Evolutionary conservation across 2,888 invertebrate genomes (phyloP).

Genomic region (Anorthoa munda): DNA sequence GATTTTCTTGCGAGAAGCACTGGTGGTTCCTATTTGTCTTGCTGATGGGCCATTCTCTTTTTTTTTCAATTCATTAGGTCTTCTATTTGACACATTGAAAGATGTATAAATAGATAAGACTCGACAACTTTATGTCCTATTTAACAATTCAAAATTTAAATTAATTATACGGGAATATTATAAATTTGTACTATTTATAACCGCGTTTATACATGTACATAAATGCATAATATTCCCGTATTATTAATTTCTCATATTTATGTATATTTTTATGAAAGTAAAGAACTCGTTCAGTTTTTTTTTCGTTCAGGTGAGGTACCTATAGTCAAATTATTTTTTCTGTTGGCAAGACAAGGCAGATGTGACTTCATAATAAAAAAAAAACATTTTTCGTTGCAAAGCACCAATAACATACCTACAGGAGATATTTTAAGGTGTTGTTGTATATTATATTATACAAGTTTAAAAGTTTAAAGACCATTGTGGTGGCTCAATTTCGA

Average conservation of each 20-base stretch:
- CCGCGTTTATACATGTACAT: neutral
- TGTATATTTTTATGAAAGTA: neutral
- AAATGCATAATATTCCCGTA: too few relatives aligned
- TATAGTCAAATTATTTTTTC: neutral
- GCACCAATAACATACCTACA: slow-evolving; percentile 66
- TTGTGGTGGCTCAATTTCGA: slow-evolving; percentile 79
- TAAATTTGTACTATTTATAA: neutral
- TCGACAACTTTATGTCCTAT: neutral
- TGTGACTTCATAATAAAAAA: neutral
- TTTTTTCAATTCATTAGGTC: neutral
- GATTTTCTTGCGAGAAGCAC: slow-evolving; percentile 27
- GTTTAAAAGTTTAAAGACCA: slow-evolving; percentile 71
- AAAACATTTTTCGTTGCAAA: slow-evolving; percentile 69
- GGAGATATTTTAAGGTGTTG: slow-evolving; percentile 68
- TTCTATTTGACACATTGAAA: neutral
- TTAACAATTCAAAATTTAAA: too few relatives aligned
- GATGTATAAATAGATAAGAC: neutral
- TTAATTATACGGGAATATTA: too few relatives aligned
- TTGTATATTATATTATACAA: slow-evolving; percentile 70
- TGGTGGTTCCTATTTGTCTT: slow-evolving; percentile 23
- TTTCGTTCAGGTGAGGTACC: neutral
- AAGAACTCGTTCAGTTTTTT: neutral
- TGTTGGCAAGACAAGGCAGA: slow-evolving; percentile 13
- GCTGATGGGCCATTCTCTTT: neutral
- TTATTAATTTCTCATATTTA: neutral